Conservation (phyloP, 1,140 invertebrate species). For the Cotesia chilonis region DNA sequence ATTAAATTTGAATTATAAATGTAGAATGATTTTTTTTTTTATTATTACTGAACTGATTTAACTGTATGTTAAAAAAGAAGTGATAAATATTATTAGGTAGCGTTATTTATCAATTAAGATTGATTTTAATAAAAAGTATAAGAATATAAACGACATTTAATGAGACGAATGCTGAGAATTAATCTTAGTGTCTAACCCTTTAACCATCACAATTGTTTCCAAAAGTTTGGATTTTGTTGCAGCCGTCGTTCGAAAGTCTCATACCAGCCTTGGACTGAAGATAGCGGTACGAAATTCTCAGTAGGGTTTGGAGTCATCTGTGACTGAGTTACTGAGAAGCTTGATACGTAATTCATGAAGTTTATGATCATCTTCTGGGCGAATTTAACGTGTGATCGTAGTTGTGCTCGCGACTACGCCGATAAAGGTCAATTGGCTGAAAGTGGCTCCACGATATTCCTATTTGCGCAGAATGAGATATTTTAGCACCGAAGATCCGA, state of each 20-base stretch:
- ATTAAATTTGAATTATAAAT: too few species aligned
- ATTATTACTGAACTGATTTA: too few species aligned
- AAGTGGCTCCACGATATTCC: constrained; percentile 91
- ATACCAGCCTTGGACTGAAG: constrained; percentile 91
- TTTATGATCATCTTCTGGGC: constrained; percentile 92
- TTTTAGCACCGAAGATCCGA: constrained; percentile 74
- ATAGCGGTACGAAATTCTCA: constrained; percentile 87
- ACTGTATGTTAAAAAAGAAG: too few species aligned
- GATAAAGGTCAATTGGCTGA: constrained; percentile 71
- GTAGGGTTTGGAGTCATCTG: constrained; percentile 83
- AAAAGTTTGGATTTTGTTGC: constrained; percentile 93
- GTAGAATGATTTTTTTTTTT: too few species aligned
- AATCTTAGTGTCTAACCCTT: constrained; percentile 15
- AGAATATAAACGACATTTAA: too few species aligned
- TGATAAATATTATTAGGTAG: too few species aligned
- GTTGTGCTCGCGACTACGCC: constrained; percentile 64
- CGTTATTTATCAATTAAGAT: too few species aligned
- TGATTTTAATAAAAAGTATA: too few species aligned
- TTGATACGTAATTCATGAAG: constrained; percentile 91
- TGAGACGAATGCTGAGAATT: too few species aligned
- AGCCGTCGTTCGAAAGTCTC: constrained; percentile 89
- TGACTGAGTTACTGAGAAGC: constrained; percentile 82
- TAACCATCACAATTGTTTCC: constrained; percentile 72
- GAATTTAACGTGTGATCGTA: constrained; percentile 80
- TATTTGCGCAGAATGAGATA: constrained; percentile 93